A percentile compares a stretch with the other conserved stretches of the same genome.
phyloP scores from a whole-genome alignment of 2,888 invertebrate genomes.

The Bembecia ichneumoniformis region DNA sequence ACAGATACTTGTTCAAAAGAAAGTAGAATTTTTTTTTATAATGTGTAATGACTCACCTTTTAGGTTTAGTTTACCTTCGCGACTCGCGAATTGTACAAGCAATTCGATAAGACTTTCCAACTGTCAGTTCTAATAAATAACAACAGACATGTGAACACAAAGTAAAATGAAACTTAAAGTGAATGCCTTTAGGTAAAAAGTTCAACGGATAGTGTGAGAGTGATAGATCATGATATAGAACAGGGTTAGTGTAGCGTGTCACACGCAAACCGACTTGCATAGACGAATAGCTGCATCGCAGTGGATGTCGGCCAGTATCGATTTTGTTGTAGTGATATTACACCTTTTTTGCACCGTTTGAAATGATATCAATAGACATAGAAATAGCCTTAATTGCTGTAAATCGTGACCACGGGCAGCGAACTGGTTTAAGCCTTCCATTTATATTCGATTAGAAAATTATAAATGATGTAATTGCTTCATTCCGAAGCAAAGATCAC shows the following conservation, averaged over 20 bases:
- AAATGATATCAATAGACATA: background rate
- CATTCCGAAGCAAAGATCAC: too few species aligned
- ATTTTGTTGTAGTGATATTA: constrained; percentile 24
- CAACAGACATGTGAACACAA: background rate
- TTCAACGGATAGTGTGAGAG: background rate
- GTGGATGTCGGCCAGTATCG: constrained; percentile 37
- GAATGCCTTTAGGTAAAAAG: background rate
- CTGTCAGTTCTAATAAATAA: background rate
- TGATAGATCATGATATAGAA: background rate
- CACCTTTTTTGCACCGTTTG: background rate
- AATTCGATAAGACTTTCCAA: constrained; percentile 41
- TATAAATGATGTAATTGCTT: too few species aligned
- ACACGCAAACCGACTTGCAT: constrained; percentile 54
- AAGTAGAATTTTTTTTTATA: constrained; percentile 33
- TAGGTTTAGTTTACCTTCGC: constrained; percentile 34
- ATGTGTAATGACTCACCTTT: constrained; percentile 41
- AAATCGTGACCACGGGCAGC: background rate
- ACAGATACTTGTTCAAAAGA: constrained; percentile 1
- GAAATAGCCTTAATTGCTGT: background rate
- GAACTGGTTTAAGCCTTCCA: background rate
- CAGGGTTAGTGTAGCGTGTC: constrained; percentile 40
- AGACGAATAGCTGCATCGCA: constrained; percentile 48
- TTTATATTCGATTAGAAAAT: too few species aligned
- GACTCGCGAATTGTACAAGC: constrained; percentile 44
- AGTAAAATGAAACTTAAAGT: background rate